phyloP scores from a whole-genome alignment of 2,888 invertebrate species.

The Chymomyza caudatula region DNA sequence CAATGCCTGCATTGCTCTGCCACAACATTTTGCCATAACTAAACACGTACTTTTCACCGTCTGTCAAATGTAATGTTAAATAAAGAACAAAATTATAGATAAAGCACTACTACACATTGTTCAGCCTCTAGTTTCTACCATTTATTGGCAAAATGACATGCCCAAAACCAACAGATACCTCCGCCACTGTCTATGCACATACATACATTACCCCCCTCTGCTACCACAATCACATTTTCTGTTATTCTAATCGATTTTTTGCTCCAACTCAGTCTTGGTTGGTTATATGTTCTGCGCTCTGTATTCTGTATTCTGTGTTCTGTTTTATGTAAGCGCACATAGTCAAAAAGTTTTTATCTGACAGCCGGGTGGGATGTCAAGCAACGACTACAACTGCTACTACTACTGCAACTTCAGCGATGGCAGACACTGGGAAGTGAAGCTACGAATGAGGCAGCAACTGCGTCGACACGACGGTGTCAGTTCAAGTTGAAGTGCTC shows the following conservation, averaged over 20 bases:
- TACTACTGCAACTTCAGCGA: neutral
- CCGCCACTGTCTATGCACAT: neutral
- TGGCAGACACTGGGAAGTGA: neutral
- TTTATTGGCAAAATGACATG: constrained; percentile 24
- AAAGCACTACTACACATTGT: constrained; percentile 20
- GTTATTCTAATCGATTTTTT: constrained; percentile 64
- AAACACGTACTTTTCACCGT: constrained; percentile 55
- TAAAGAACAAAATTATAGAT: constrained; percentile 10
- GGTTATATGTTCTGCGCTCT: constrained; percentile 21
- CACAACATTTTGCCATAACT: constrained; percentile 23
- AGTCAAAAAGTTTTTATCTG: constrained; percentile 52
- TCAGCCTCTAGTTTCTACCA: constrained; percentile 1
- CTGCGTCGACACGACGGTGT: constrained; percentile 28
- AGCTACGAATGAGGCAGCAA: neutral
- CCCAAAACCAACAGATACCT: neutral
- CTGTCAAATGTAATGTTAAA: constrained; percentile 45
- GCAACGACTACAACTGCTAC: neutral
- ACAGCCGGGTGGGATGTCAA: constrained; percentile 8
- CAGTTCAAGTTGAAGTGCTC: constrained; percentile 63
- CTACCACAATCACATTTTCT: constrained; percentile 22
- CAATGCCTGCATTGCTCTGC: constrained; percentile 2
- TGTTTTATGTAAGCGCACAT: constrained; percentile 12
- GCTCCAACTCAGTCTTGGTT: constrained; percentile 41
- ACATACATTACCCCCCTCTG: neutral
- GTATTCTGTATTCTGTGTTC: constrained; percentile 25